Evolutionary conservation across 2,797 vertebrate genomes (phyloP), one percentile per base, ranked within the genome.

Genomic region (Malacoraja senta): DNA sequence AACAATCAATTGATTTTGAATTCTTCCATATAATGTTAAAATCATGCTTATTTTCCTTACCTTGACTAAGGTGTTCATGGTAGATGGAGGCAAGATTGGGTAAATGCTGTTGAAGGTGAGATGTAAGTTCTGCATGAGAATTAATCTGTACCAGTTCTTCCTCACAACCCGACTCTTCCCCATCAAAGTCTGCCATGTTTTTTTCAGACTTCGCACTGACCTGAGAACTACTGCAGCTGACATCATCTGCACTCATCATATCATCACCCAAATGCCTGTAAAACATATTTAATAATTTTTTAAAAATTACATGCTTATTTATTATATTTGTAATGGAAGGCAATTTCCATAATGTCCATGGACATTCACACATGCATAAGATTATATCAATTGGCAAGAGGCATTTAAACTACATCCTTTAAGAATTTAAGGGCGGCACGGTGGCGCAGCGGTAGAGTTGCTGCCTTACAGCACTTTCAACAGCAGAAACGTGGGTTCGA

Each of bases 191-290:
- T 1, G 98, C 98, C 98, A 99, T 99, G 94, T 99, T 99, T 96
- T 99, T 99, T 96, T 99, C 99, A 0, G 99, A 99, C 96, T 99
- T 99, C 94, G 99, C 99, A 94, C 99, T 99, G 95, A 99, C 98
- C 97, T 99, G 99, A 68, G 98, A 99, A 95, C 99, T 99, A 96
- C 98, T 99, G 95, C 99, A 99, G 95, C 98, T 99, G 94, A 99
- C 98, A 88, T 99, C 99, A 93, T 99, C 99, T 1, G 98, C 98
- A 88, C 98, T 99, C 94, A 99, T 95, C 98, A 99, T 99, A 96
- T 99, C 98, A 96, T 99, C 99, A 92, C 98, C 98, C 97, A 98
- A 98, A 86, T 98, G 98, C 78, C 99, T 99, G 94, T 9, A 95
- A 95, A 26, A 35, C 17, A 72, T 44, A 44, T n/a, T 65, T 38